These are phyloP conservation scores for Drosophila melanosoma DNA, from an alignment of 2,888 invertebrate genomes.

Conservation along the genomic window DNA sequence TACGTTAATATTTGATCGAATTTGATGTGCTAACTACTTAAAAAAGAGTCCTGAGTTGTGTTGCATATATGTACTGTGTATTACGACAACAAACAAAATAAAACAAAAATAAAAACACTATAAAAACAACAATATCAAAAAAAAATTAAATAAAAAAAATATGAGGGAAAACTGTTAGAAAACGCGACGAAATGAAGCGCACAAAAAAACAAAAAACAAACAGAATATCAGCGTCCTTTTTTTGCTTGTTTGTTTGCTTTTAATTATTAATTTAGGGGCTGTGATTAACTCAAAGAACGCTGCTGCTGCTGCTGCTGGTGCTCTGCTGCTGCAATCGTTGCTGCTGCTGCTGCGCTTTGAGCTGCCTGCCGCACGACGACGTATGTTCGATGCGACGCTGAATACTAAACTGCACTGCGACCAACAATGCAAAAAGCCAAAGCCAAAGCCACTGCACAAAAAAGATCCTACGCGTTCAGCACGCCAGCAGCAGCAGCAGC, in stretches of 20 bases:
- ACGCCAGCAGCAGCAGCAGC: constrained; percentile 5
- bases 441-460: constrained; percentile 15
- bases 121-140: constrained; percentile 17
- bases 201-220: constrained; percentile 6
- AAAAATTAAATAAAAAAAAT: neutral
- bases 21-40: neutral
- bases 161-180: neutral
- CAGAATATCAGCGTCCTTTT: constrained; percentile 1
- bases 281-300: constrained; percentile 9
- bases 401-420: constrained; percentile 70
- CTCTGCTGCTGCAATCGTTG: constrained; percentile 4
- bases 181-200: constrained; percentile 3
- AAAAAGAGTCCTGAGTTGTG: neutral
- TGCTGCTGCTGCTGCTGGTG: constrained; percentile 6
- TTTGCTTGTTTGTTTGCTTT: neutral
- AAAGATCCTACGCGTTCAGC: constrained; percentile 41
- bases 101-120: constrained; percentile 21
- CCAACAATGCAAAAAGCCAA: constrained; percentile 23
- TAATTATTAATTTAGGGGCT: constrained; percentile 3
- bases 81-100: constrained; percentile 4
- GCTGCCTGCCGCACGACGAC: constrained; percentile 72
- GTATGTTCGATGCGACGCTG: constrained; percentile 75
- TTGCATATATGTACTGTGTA: neutral
- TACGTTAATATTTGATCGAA: neutral
- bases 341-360: constrained; percentile 26